A percentile compares a stretch with the other conserved stretches of the same genome.
These are phyloP conservation scores for Drosophila nr. perissopoda DNA, from an alignment of 2,888 invertebrate genomes.

Conservation along the genomic window DNA sequence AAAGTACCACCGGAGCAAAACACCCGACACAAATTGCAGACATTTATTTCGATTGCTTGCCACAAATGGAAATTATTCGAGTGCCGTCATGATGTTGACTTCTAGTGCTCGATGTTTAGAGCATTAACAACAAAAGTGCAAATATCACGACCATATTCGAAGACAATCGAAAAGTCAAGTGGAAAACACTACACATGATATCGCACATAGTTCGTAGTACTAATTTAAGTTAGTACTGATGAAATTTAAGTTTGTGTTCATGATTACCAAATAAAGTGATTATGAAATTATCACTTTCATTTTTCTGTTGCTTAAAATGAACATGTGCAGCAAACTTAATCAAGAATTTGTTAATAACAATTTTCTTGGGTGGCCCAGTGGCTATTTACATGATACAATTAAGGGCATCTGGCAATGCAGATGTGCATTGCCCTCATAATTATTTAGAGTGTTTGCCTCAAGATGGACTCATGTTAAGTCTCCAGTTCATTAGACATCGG, in stretches of 20 bases:
- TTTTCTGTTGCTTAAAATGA: not conserved
- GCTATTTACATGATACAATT: not conserved
- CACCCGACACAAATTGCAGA: constrained; percentile 53
- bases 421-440: constrained; percentile 17
- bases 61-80: constrained; percentile 20
- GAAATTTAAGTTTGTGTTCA: not conserved
- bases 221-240: not conserved
- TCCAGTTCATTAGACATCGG: constrained; percentile 53
- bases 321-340: not conserved
- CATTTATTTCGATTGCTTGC: constrained; percentile 48
- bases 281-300: not conserved
- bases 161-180: constrained; percentile 1
- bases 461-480: constrained; percentile 44
- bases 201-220: not conserved
- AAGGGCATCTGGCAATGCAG: not conserved
- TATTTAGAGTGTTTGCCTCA: constrained; percentile 46
- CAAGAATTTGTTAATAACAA: not conserved
- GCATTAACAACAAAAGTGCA: constrained; percentile 19
- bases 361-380: not conserved
- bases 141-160: not conserved
- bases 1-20: constrained; percentile 30
- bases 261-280: not conserved
- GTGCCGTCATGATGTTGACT: constrained; percentile 1
- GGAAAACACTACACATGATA: not conserved
- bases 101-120: constrained; percentile 3